Evolutionary conservation across 2,113 vertebrate species (phyloP).

Genomic region (Cottus gobio): DNA sequence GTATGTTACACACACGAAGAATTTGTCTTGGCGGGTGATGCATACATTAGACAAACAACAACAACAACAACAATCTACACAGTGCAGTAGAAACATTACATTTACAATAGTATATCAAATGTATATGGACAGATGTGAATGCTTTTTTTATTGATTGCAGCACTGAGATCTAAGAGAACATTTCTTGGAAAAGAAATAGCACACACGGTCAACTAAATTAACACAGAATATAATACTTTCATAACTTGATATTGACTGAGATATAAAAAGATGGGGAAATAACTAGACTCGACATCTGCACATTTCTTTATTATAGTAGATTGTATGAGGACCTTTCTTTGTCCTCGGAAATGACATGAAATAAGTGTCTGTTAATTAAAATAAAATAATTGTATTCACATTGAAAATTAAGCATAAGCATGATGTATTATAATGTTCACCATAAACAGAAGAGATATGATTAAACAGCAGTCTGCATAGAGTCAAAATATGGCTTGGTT

Average conservation of each 20-base stretch:
- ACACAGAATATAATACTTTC: constrained; percentile 4
- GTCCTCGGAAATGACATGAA: background rate
- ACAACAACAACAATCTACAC: too few relatives aligned
- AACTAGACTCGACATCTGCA: background rate
- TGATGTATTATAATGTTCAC: constrained; percentile 27
- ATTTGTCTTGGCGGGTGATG: too few relatives aligned
- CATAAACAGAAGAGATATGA: constrained; percentile 35
- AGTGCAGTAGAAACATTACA: too few relatives aligned
- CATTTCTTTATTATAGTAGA: constrained; percentile 7
- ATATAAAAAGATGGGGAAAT: constrained; percentile 12
- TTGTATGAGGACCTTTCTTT: background rate
- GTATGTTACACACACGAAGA: too few relatives aligned
- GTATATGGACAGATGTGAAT: constrained; percentile 3
- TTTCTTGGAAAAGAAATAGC: background rate
- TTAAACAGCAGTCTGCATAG: constrained; percentile 34
- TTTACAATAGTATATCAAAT: too few relatives aligned
- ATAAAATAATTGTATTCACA: constrained; percentile 19
- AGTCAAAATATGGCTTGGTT: constrained; percentile 46
- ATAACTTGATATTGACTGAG: constrained; percentile 12
- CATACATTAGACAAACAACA: too few relatives aligned
- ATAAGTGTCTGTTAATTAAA: constrained; percentile 23
- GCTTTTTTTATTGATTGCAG: constrained; percentile 19
- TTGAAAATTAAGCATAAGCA: constrained; percentile 14
- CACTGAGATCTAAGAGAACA: background rate
- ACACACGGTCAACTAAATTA: constrained; percentile 14